phyloP scores from a whole-genome alignment of 92 coral and sea anemone species.

The Siderastrea siderea region DNA sequence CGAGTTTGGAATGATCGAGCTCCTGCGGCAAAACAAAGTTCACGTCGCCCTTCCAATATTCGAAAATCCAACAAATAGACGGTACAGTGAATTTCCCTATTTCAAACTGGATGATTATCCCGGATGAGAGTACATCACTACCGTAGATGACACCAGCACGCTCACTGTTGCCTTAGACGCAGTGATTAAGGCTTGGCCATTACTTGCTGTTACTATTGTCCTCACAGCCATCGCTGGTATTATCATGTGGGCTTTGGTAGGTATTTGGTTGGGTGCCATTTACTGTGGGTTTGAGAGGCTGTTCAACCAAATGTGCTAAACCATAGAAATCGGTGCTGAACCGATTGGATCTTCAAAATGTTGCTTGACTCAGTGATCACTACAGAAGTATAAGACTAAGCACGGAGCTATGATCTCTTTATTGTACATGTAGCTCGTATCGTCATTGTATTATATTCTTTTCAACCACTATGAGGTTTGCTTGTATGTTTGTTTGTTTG shows the following conservation, averaged over 20 bases:
- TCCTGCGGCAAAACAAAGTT: slow-evolving; percentile 11
- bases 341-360: too few species aligned
- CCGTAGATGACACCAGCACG: background rate
- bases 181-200: slow-evolving; percentile 41
- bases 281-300: too few species aligned
- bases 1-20: slow-evolving; percentile 22
- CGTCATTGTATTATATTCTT: too few species aligned
- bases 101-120: slow-evolving; percentile 38
- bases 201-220: slow-evolving; percentile 31
- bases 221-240: slow-evolving; percentile 55
- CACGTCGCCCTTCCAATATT: slow-evolving; percentile 21
- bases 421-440: too few species aligned
- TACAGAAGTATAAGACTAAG: too few species aligned
- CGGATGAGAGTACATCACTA: slow-evolving; percentile 19
- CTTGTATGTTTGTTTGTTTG: too few species aligned
- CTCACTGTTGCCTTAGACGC: slow-evolving; percentile 3
- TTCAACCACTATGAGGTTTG: too few species aligned
- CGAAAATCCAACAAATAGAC: background rate
- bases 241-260: slow-evolving; percentile 63
- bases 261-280: background rate
- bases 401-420: too few species aligned
- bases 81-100: slow-evolving; percentile 25
- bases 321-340: too few species aligned
- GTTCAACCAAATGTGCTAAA: too few species aligned
- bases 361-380: too few species aligned